These are phyloP conservation scores for Upupa epops DNA, from an alignment of 2,113 vertebrate species.

Conservation along the genomic window DNA sequence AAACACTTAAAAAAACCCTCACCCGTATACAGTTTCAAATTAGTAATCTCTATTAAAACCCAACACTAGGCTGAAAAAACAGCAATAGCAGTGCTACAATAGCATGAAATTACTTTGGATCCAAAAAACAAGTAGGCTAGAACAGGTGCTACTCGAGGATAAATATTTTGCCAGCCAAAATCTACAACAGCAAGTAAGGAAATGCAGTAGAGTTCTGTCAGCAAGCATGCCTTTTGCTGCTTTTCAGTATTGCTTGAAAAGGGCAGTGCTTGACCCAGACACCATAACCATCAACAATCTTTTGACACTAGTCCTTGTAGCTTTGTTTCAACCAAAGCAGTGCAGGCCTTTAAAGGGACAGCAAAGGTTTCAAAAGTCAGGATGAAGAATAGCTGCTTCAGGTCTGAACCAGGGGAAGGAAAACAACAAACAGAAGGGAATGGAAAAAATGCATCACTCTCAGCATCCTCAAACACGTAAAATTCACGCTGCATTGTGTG, in stretches of 20 bases:
- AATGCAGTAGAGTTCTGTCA: background rate
- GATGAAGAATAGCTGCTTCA: background rate
- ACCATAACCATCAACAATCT: background rate
- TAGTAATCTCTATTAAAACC: background rate
- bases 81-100: background rate
- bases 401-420: background rate
- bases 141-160: constrained; percentile 37
- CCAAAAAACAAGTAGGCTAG: background rate
- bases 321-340: background rate
- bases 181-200: background rate
- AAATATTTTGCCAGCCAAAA: constrained; percentile 33
- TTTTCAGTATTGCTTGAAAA: background rate
- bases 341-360: background rate
- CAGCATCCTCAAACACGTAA: background rate
- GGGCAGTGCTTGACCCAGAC: background rate
- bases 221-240: background rate
- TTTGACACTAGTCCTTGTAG: background rate
- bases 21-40: accelerated
- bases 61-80: background rate
- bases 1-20: background rate
- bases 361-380: background rate
- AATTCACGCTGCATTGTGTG: accelerated
- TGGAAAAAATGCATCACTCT: background rate
- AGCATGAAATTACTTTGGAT: background rate
- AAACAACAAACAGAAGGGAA: background rate